Percentiles rank a stretch among this genome's conserved stretches.
phyloP scores from a whole-genome alignment of 2,888 invertebrate genomes.

The Ophonus ardosiacus region DNA sequence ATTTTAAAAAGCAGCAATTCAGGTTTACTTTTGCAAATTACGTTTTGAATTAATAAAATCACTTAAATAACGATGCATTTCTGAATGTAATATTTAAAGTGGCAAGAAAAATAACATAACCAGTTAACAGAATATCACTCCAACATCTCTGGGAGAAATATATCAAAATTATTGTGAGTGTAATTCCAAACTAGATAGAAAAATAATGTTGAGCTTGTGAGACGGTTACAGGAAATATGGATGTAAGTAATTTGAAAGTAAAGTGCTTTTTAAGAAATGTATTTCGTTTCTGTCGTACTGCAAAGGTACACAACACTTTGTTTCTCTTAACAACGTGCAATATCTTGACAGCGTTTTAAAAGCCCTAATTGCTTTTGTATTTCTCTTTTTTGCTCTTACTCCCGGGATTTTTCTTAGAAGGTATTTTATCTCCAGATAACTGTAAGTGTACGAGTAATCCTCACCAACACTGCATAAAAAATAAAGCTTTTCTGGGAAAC shows the following conservation, averaged over 20 bases:
- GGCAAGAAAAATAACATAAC: background rate
- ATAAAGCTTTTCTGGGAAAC: background rate
- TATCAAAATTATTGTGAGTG: constrained; percentile 24
- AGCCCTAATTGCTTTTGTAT: constrained; percentile 53
- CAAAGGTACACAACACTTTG: constrained; percentile 34
- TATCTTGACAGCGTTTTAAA: constrained; percentile 52
- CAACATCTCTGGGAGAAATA: background rate
- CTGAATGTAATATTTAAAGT: background rate
- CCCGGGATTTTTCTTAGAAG: constrained; percentile 24
- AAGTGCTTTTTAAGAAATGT: constrained; percentile 50
- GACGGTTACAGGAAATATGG: constrained; percentile 18
- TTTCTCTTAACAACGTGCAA: constrained; percentile 52
- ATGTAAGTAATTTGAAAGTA: constrained; percentile 42
- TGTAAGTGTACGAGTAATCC: background rate
- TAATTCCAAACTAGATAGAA: constrained; percentile 29
- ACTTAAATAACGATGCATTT: background rate
- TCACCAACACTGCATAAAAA: background rate
- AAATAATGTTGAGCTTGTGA: constrained; percentile 1
- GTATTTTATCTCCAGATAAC: constrained; percentile 42
- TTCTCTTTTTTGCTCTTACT: constrained; percentile 37
- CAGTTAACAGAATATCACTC: background rate
- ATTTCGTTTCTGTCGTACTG: constrained; percentile 30
- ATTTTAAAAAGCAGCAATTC: background rate
- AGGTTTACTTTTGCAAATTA: background rate
- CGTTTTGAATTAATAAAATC: background rate